Evolutionary conservation across 2,888 invertebrate genomes (phyloP).

Genomic region (Drosophila vallismaia): DNA sequence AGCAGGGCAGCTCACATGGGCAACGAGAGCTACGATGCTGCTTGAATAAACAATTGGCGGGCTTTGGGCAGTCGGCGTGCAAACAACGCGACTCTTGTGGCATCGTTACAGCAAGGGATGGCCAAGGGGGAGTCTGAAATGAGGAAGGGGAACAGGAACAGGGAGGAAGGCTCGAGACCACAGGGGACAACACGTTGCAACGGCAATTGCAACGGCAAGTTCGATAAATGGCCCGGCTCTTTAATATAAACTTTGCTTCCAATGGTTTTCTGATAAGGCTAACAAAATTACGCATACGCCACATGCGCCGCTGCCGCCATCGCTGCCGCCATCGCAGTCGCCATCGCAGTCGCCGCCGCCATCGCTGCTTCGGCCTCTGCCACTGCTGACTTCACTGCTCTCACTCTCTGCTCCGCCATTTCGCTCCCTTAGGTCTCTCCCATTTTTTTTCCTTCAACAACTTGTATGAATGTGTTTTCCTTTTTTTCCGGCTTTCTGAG

Average conservation of each 20-base stretch:
- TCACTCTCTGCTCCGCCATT: background rate
- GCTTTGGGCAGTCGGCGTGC: slow-evolving; percentile 60
- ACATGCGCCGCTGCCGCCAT: slow-evolving; percentile 39
- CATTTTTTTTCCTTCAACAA: slow-evolving; percentile 57
- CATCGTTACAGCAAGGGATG: slow-evolving; percentile 17
- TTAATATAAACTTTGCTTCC: slow-evolving; percentile 53
- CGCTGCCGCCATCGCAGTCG: background rate
- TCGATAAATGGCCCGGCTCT: slow-evolving; percentile 45
- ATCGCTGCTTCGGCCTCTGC: slow-evolving; percentile 14
- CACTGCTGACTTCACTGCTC: slow-evolving; percentile 9
- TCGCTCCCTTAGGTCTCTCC: background rate
- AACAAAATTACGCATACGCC: slow-evolving; percentile 64
- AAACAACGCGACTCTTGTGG: slow-evolving; percentile 50
- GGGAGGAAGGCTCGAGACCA: slow-evolving; percentile 10
- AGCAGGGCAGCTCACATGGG: slow-evolving; percentile 18
- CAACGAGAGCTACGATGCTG: slow-evolving; percentile 47
- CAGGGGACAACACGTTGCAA: slow-evolving; percentile 41
- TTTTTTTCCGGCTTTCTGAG: slow-evolving; percentile 55
- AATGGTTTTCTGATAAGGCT: slow-evolving; percentile 50
- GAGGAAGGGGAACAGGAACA: background rate
- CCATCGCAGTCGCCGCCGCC: background rate
- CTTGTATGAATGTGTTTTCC: slow-evolving; percentile 77
- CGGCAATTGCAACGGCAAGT: slow-evolving; percentile 34
- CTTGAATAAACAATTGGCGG: slow-evolving; percentile 74
- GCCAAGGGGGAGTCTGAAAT: background rate